These are phyloP conservation scores for Natrix natrix DNA, from an alignment of 2,797 vertebrate genomes.

Conservation along the genomic window DNA sequence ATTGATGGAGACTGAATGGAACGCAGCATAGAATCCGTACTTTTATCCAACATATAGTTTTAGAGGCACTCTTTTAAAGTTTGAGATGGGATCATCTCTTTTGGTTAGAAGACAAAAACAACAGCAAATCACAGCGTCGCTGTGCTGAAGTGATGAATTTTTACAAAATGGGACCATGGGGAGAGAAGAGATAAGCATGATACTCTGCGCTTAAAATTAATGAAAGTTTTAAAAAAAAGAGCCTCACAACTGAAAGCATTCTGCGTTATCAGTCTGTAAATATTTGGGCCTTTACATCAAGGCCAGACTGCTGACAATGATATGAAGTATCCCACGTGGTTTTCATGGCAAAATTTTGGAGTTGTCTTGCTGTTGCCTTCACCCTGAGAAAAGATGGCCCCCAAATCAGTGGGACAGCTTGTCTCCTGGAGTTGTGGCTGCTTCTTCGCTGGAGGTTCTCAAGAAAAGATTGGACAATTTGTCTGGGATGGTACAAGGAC, in stretches of 20 bases:
- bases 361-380: background rate
- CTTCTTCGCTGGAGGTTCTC: background rate
- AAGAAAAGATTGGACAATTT: background rate
- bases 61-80: background rate
- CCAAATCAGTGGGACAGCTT: background rate
- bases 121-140: background rate
- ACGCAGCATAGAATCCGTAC: background rate
- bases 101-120: background rate
- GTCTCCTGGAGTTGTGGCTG: background rate
- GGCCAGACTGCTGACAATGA: background rate
- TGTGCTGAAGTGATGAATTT: background rate
- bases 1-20: background rate
- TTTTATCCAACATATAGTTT: background rate
- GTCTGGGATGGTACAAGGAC: no score
- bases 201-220: background rate
- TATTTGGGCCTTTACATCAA: background rate
- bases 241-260: background rate
- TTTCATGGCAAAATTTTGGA: background rate
- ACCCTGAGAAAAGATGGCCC: background rate
- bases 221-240: background rate
- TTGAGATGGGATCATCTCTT: background rate
- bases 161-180: background rate
- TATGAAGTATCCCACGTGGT: background rate
- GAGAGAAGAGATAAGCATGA: background rate
- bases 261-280: background rate